Base-by-base conservation (phyloP, 2,797 vertebrate genomes). In the Enteromius paludinosus region DNA sequence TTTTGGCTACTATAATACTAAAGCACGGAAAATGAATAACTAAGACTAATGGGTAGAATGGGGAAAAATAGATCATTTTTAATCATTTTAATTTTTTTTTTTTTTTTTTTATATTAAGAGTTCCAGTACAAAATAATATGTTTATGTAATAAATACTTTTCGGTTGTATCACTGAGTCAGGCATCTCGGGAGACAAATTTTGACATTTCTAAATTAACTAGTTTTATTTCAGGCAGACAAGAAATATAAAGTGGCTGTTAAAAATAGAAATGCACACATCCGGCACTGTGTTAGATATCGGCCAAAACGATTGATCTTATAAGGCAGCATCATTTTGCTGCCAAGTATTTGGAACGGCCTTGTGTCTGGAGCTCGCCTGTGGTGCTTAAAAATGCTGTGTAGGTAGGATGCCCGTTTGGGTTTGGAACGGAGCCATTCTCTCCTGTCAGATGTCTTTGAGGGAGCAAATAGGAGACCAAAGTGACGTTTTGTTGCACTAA, bases 391-490 rank as follows among this genome's bases (percentile, higher is more conserved):
- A 54, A 66, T 65, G 59, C 45, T 49, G 47, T 54, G 80, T 66
- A 43, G 70, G 71, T 75, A 74, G 61, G 33, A 45, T 56, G 45
- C 59, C 28, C 23, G 11, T 2, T 64, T 12, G 23, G 61, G 79
- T 66, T 66, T 82, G 80, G 71, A 82, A 20, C 23, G 2, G 49
- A 61, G 75, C 81, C 81, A 74, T 75, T 83, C 66, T 65, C 77
- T 54, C 30, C 33, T 64, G 72, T 85, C 62, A 85, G 47, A 85
- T 49, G 62, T n/a, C 68, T 74, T 70, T 79, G 62, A 75, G 23
- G 45, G 20, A 83, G 84, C 70, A 74, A 86, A 81, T 43, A 43
- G 66, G 69, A 62, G 68, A 72, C 33, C 61, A 61, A 77, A 83
- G 43, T 43, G 78, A 49, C 56, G 62, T 69, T 74, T 74, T 78